Conservation (phyloP, 2,113 vertebrate species). For the Syngnathus scovelli region DNA sequence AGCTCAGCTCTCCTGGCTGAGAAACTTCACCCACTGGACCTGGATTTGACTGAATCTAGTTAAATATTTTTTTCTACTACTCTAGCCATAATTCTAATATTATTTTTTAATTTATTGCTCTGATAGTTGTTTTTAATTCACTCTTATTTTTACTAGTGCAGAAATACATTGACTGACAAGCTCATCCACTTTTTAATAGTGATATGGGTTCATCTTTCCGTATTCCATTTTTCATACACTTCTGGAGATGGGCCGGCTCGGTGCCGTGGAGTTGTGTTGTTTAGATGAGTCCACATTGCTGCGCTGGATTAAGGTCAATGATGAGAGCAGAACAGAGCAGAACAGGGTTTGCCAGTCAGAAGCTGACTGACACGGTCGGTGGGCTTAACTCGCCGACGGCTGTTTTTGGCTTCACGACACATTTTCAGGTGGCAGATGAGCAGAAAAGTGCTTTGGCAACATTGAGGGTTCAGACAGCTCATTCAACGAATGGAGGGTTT, state of each 20-base stretch:
- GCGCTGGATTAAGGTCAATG: slow-evolving; percentile 52
- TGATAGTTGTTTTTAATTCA: slow-evolving; percentile 50
- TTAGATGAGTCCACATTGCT: slow-evolving; percentile 31
- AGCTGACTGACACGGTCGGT: slow-evolving; percentile 6
- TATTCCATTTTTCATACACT: slow-evolving; percentile 40
- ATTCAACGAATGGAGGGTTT: not conserved
- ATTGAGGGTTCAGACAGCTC: not conserved
- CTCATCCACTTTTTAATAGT: slow-evolving; percentile 6
- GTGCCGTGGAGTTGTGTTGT: slow-evolving; percentile 23
- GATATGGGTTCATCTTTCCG: slow-evolving; percentile 1
- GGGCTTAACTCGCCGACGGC: not conserved
- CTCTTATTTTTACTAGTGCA: slow-evolving; percentile 43
- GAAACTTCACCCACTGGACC: slow-evolving; percentile 55
- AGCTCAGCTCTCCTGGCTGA: slow-evolving; percentile 44
- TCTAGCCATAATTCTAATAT: slow-evolving; percentile 66
- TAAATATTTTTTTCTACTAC: slow-evolving; percentile 67
- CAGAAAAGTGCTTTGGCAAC: not conserved
- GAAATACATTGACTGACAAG: slow-evolving; percentile 32
- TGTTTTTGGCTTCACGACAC: slow-evolving; percentile 1
- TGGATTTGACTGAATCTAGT: slow-evolving; percentile 59
- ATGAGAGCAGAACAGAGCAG: not conserved
- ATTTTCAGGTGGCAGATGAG: not conserved
- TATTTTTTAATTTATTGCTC: slow-evolving; percentile 64
- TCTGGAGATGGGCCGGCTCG: slow-evolving; percentile 32
- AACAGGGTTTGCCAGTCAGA: slow-evolving; percentile 48